Base-by-base conservation (phyloP, 2,888 invertebrate species). In the Drosophila glabriapex region DNA sequence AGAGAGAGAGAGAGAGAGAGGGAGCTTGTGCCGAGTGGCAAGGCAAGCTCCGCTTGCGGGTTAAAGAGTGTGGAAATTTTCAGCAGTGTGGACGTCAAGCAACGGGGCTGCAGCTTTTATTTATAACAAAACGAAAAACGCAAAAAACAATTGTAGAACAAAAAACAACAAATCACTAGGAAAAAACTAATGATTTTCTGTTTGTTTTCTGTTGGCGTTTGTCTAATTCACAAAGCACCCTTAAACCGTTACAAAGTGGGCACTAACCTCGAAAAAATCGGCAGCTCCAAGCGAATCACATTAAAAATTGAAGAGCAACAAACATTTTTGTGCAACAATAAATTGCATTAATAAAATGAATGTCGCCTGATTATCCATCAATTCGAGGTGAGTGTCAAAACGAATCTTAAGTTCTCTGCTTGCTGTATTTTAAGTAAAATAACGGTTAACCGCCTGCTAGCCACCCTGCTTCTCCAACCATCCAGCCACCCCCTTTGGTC, bases 311-410 rank as follows among this genome's bases (percentile, higher is more conserved):
- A 82, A 68, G 25, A 71, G 73, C 68, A 73, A 46, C 41, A 55
- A n/a, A 29, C n/a, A 29, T 6, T 59, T 55, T 55, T 37, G 22
- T 46, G 49, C 37, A 37, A 49, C 41, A 60, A 58, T 10, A 62
- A 61, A 73, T 43, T 56, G 63, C 52, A 83, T 76, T 83, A 79
- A 89, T 93, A 95, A 95, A 97, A 97, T 97, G 97, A 97, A 97
- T 97, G 97, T 96, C 96, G 97, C 95, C 96, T 95, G 97, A 96
- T 94, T 96, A 95, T 95, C 31, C 95, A 96, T 94, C 95, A 96
- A 94, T 95, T 96, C 94, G 96, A 97, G 96, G 97, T 97, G 95
- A 95, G 95, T 52, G 29, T 10, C 16, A 25, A 43, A 31, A 12
- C 16, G 31, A 50, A 50, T 50, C 35, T 49, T n/a, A 25, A 16